These are phyloP conservation scores for Sternarchorhynchus goeldii DNA, from an alignment of 2,797 vertebrate genomes.

Conservation along the genomic window DNA sequence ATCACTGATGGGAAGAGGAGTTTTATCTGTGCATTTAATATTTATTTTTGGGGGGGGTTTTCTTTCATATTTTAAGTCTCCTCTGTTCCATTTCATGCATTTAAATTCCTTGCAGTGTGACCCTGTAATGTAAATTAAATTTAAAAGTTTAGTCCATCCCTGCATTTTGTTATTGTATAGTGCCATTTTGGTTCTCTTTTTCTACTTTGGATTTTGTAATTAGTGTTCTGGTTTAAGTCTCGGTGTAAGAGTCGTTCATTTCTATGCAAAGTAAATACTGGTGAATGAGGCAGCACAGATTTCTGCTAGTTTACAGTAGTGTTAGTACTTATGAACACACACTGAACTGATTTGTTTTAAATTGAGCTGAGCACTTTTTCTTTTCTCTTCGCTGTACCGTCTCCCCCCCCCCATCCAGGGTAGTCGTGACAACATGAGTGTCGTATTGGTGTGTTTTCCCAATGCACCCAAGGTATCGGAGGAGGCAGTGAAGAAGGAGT, in stretches of 20 bases:
- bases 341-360: constrained; percentile 14
- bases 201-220: background rate
- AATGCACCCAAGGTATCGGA: constrained; percentile 95
- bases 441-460: constrained; percentile 96
- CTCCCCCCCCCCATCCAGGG: constrained; percentile 74
- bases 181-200: background rate
- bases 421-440: constrained; percentile 99
- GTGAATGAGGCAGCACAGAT: constrained; percentile 10
- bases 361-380: background rate
- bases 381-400: background rate
- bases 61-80: too few species aligned
- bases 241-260: constrained; percentile 27
- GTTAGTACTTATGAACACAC: constrained; percentile 14
- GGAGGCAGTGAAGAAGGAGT: constrained; percentile 93
- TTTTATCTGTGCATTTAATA: too few species aligned
- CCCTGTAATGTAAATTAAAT: too few species aligned
- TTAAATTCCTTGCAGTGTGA: too few species aligned
- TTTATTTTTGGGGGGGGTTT: too few species aligned
- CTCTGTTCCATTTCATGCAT: too few species aligned
- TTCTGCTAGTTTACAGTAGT: constrained; percentile 40
- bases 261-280: constrained; percentile 38
- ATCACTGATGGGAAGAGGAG: too few species aligned
- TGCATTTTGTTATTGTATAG: too few species aligned
- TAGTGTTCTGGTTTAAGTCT: constrained; percentile 39
- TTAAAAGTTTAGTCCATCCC: too few species aligned